Evolutionary conservation across 2,797 vertebrate genomes (phyloP).

Genomic region (Galagoides demidoff): DNA sequence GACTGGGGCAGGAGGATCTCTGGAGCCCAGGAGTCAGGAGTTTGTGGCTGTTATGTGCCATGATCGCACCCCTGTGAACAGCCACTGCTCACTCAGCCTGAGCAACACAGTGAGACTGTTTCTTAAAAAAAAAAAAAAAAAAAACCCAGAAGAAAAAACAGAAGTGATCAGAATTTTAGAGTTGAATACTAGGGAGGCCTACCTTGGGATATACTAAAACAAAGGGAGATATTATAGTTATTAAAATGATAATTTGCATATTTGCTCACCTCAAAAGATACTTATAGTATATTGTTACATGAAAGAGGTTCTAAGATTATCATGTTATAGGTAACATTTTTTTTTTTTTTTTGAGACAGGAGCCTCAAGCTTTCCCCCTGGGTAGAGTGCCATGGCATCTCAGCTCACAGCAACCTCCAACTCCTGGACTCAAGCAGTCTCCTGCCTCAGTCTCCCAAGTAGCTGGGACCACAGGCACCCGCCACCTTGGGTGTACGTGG

Average conservation of each 20-base stretch:
- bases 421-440: too few species aligned
- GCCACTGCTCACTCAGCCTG: not conserved
- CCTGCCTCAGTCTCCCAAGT: too few species aligned
- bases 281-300: not conserved
- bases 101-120: not conserved
- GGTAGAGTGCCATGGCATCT: too few species aligned
- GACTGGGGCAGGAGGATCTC: not conserved
- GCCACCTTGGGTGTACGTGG: too few species aligned
- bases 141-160: not conserved
- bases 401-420: too few species aligned
- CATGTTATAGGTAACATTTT: not conserved
- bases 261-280: not conserved
- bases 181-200: not conserved
- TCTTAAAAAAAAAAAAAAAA: too few species aligned
- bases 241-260: not conserved
- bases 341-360: too few species aligned
- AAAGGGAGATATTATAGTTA: not conserved
- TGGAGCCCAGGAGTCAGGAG: not conserved
- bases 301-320: conserved; percentile 4
- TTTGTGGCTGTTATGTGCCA: not conserved
- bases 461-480: too few species aligned
- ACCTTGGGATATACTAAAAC: not conserved
- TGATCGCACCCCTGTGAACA: not conserved
- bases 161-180: not conserved
- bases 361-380: too few species aligned